phyloP scores from a whole-genome alignment of 2,113 vertebrate species.

The Neotoma lepida region DNA sequence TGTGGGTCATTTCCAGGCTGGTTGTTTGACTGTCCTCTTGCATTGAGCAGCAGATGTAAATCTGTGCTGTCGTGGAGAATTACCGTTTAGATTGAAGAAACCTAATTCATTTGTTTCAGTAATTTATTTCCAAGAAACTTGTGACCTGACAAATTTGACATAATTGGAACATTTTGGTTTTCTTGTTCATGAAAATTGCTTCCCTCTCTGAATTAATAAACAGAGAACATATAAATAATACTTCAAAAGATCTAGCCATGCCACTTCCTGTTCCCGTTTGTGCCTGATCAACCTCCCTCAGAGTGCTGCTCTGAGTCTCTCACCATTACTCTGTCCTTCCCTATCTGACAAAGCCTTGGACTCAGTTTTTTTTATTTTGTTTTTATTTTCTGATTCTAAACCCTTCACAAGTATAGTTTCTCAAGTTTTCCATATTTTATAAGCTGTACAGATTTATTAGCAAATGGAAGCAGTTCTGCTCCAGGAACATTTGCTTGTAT shows the following conservation, averaged over 20 bases:
- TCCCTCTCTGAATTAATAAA: constrained; percentile 14
- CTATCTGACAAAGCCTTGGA: neutral
- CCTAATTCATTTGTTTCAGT: constrained; percentile 65
- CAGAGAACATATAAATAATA: neutral
- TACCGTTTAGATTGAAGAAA: constrained; percentile 71
- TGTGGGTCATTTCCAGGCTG: constrained; percentile 20
- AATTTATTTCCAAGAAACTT: constrained; percentile 68
- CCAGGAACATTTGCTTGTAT: neutral
- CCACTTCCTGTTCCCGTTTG: neutral
- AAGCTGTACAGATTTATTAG: neutral
- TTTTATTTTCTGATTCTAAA: constrained; percentile 18
- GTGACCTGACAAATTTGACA: constrained; percentile 56
- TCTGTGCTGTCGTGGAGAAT: constrained; percentile 61
- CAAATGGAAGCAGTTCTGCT: neutral
- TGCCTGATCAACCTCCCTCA: neutral
- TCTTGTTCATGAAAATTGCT: constrained; percentile 66
- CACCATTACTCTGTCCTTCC: neutral
- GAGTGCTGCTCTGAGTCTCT: neutral
- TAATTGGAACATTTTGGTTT: constrained; percentile 67
- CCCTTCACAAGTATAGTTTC: neutral
- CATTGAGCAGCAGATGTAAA: neutral
- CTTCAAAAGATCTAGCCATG: neutral
- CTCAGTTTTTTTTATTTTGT: neutral
- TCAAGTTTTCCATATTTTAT: neutral
- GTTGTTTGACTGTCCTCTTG: constrained; percentile 6